A percentile compares a stretch with the other conserved stretches of the same genome.
Evolutionary conservation across 2,888 invertebrate species (phyloP).

Genomic region (Drosophila merina): DNA sequence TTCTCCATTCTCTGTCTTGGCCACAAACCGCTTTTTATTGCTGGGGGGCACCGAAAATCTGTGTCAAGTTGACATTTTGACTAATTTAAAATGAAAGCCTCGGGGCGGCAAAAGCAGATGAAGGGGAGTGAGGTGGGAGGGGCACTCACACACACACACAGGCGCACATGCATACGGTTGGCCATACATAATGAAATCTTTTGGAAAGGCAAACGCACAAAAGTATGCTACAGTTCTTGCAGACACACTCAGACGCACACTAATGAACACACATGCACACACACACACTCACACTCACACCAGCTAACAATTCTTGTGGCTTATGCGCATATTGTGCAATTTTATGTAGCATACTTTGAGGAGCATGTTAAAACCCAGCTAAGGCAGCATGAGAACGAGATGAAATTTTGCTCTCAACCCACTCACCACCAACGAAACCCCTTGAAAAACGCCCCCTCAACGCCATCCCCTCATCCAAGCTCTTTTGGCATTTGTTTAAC

Average conservation of each 20-base stretch:
- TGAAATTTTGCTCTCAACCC: constrained; percentile 31
- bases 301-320: constrained; percentile 42
- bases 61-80: constrained; percentile 77
- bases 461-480: constrained; percentile 3
- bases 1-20: constrained; percentile 20
- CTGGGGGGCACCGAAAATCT: constrained; percentile 44
- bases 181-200: constrained; percentile 53
- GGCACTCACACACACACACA: neutral
- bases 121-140: neutral
- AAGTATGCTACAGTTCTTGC: constrained; percentile 58
- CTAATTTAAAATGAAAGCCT: constrained; percentile 66
- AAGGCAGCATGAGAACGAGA: constrained; percentile 19
- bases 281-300: constrained; percentile 9
- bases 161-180: constrained; percentile 4
- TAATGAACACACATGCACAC: constrained; percentile 23
- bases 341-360: constrained; percentile 72
- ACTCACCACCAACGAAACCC: neutral
- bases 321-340: constrained; percentile 66
- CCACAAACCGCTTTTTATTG: constrained; percentile 43
- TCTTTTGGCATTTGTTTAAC: constrained; percentile 62
- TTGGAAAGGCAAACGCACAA: constrained; percentile 44
- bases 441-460: neutral
- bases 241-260: constrained; percentile 32
- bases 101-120: constrained; percentile 17
- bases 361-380: constrained; percentile 59